These are phyloP conservation scores for Romanomermis culicivorax DNA, from an alignment of 2,888 invertebrate genomes.

Conservation along the genomic window DNA sequence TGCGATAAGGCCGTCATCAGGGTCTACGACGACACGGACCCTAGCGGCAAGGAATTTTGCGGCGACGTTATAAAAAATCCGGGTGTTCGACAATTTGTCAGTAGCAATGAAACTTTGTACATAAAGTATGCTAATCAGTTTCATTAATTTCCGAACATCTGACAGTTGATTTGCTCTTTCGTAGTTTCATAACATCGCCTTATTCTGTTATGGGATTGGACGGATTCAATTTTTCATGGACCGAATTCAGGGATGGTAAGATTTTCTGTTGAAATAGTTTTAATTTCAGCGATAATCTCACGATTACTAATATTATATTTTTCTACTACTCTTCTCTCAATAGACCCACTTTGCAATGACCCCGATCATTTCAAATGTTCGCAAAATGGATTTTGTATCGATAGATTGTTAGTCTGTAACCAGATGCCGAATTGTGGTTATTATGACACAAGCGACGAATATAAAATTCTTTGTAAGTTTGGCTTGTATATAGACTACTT, in stretches of 20 bases:
- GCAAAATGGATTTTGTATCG: conserved; percentile 54
- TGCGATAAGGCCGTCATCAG: not conserved
- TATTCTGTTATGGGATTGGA: conserved; percentile 25
- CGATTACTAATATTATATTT: not conserved
- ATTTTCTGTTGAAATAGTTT: not conserved
- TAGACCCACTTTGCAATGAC: not conserved
- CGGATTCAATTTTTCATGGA: conserved; percentile 27
- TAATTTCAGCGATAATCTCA: not conserved
- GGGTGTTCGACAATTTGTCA: not conserved
- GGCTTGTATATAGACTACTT: too few relatives aligned
- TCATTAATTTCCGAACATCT: too few relatives aligned
- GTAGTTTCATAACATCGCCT: conserved; percentile 25
- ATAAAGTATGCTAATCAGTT: not conserved
- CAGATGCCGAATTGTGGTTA: conserved; percentile 61
- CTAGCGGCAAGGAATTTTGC: not conserved
- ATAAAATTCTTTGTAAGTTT: conserved; percentile 32
- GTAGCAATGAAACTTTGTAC: not conserved
- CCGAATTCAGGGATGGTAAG: conserved; percentile 15
- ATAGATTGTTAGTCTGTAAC: conserved; percentile 52
- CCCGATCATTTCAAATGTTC: conserved; percentile 41
- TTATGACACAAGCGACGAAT: conserved; percentile 50
- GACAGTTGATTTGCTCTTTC: too few relatives aligned
- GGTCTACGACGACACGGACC: not conserved
- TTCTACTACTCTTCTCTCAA: not conserved
- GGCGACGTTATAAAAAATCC: not conserved